Base-by-base conservation (phyloP, 2,888 invertebrate genomes). In the Ornithoptera priamus region DNA sequence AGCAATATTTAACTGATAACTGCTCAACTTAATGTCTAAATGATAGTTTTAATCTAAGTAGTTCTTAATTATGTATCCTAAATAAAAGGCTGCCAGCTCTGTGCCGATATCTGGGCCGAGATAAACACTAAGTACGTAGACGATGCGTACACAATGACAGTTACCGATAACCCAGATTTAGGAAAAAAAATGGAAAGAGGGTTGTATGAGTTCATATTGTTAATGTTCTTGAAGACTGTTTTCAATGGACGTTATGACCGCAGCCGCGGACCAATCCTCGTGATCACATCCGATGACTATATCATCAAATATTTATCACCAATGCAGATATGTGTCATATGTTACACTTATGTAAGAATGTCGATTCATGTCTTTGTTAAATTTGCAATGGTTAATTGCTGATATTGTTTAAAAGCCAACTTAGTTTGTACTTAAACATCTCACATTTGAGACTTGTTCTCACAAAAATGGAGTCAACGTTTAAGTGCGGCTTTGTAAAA, bases 1-100 rank as follows among this genome's bases (percentile, higher is more conserved):
- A 93, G 66, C 63, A 65, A 69, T 58, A 67, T 65, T 30, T 39
- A 66, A 65, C 8, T 46, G 30, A 62, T 63, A 58, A 66, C 50
- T 66, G 70, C 70, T 70, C 70, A 70, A 70, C 50, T 42, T 17
- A 46, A 46, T 36, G 67, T 64, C 62, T 64, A 67, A 62, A 36
- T 50, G 15, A 67, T 56, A 63, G 30, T 69, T 62, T 63, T 15
- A 56, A 63, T 57, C 42, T n/a, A 67, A 30, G 20, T 64, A 71
- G 62, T 57, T 65, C 36, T 56, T 30, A 56, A 42, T 62, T 65
- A 50, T 59, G 15, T 46, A 8, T 59, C 50, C 56, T 36, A 50
- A 66, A 56, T 50, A 36, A 24, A 60, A 66, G 39, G 53, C 56
- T 67, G 39, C 6, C 53, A 66, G 60, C 60, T 50, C 17, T 22